phyloP scores from a whole-genome alignment of 1,140 invertebrate genomes.

The Pseudomyrmex pallidus region DNA sequence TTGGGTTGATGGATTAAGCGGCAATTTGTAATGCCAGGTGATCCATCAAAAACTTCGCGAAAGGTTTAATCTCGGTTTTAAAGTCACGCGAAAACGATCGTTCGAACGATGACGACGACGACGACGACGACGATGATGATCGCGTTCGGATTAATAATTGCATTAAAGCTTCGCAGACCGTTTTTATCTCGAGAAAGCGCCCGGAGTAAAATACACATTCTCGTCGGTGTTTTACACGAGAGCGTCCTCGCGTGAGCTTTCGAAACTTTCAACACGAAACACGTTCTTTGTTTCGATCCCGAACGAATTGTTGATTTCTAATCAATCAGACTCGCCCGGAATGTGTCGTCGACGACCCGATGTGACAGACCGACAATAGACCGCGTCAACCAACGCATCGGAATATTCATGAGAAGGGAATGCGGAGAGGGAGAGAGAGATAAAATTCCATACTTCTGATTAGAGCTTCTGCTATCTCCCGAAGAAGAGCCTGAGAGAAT shows the following conservation, averaged over 20 bases:
- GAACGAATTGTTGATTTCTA: neutral
- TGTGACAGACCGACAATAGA: slow-evolving; percentile 75
- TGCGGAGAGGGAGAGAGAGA: slow-evolving; percentile 65
- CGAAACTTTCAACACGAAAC: no score
- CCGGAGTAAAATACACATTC: no score
- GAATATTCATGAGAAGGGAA: slow-evolving; percentile 77
- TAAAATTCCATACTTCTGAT: slow-evolving; percentile 71
- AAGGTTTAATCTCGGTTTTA: slow-evolving; percentile 53
- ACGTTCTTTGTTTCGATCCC: neutral
- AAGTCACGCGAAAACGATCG: slow-evolving; percentile 53
- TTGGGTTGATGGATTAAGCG: slow-evolving; percentile 58
- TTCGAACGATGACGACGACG: neutral
- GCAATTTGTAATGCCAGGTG: slow-evolving; percentile 58
- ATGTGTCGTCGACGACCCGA: slow-evolving; percentile 22
- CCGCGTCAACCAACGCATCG: slow-evolving; percentile 39
- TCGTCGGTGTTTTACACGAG: no score
- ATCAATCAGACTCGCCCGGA: neutral
- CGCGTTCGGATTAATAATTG: slow-evolving; percentile 22
- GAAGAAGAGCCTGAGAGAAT: no score
- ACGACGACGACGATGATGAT: neutral
- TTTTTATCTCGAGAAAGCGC: neutral
- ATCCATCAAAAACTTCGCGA: slow-evolving; percentile 61
- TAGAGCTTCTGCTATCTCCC: no score
- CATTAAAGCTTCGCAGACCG: neutral
- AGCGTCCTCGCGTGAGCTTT: no score